Conservation (phyloP, 2,888 invertebrate genomes). For the Drosophila subquinaria region DNA sequence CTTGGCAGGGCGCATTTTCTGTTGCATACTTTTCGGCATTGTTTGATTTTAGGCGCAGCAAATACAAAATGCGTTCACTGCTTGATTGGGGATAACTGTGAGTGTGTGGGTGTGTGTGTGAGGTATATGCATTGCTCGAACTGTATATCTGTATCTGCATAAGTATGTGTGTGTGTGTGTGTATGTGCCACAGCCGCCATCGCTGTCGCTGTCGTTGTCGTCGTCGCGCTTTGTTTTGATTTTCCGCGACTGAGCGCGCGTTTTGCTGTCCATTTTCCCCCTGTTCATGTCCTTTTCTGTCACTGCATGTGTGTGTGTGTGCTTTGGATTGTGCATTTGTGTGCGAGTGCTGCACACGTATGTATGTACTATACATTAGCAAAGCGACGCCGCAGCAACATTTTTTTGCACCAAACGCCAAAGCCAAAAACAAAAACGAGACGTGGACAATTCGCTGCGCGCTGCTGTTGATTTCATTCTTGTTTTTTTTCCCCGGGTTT, state of each 20-base stretch:
- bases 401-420: slow-evolving; percentile 68
- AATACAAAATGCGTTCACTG: slow-evolving; percentile 69
- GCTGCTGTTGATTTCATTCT: slow-evolving; percentile 41
- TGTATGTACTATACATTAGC: slow-evolving; percentile 76
- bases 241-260: slow-evolving; percentile 76
- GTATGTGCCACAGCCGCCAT: slow-evolving; percentile 39
- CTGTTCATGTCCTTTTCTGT: slow-evolving; percentile 36
- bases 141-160: slow-evolving; percentile 40
- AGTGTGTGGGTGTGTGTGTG: slow-evolving; percentile 39
- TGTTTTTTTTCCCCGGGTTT: slow-evolving; percentile 21
- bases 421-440: slow-evolving; percentile 67
- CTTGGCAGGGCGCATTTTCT: slow-evolving; percentile 31
- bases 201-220: slow-evolving; percentile 43
- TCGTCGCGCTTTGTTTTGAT: slow-evolving; percentile 81
- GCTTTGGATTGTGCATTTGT: slow-evolving; percentile 70
- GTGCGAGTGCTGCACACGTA: slow-evolving; percentile 48
- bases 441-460: slow-evolving; percentile 74
- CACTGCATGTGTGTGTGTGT: slow-evolving; percentile 34
- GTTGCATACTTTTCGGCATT: slow-evolving; percentile 75
- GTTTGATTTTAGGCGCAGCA: slow-evolving; percentile 80
- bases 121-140: slow-evolving; percentile 53
- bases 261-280: slow-evolving; percentile 49
- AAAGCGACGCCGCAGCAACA: slow-evolving; percentile 62
- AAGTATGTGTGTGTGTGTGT: background rate
- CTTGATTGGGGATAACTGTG: slow-evolving; percentile 64